Evolutionary conservation across 2,113 vertebrate genomes (phyloP).

Genomic region (Tiliqua scincoides): DNA sequence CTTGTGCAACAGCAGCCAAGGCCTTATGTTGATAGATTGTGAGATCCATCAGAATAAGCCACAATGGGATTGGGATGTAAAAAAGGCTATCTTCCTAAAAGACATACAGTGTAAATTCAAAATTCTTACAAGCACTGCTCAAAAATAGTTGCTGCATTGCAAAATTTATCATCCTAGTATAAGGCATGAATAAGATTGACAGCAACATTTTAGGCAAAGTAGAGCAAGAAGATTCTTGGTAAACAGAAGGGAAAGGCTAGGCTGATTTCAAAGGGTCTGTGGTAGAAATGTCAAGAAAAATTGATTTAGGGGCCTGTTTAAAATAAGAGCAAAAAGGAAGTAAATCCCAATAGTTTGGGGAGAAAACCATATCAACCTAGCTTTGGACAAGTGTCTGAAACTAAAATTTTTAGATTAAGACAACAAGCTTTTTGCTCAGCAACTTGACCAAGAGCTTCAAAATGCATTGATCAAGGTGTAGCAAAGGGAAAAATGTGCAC

Average conservation of each 20-base stretch:
- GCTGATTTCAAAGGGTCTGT: background rate
- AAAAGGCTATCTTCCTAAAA: background rate
- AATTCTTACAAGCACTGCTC: background rate
- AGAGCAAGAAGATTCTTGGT: background rate
- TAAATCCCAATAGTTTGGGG: background rate
- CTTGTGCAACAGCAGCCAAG: no score
- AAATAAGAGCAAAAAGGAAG: background rate
- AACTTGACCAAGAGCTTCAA: background rate
- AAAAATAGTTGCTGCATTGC: background rate
- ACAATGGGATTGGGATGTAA: no score
- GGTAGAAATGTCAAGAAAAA: background rate
- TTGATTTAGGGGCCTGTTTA: background rate
- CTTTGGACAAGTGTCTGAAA: background rate
- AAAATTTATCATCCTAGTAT: background rate
- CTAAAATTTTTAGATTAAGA: background rate
- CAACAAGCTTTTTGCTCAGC: background rate
- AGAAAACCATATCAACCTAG: background rate
- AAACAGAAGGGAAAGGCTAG: background rate
- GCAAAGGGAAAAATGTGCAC: background rate
- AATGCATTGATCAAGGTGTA: background rate
- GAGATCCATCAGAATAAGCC: no score
- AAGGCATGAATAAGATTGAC: background rate
- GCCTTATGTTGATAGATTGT: no score
- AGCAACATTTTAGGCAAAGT: background rate
- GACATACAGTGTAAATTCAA: background rate